Conservation (phyloP, 2,113 vertebrate genomes). For the Pangasianodon hypophthalmus region DNA sequence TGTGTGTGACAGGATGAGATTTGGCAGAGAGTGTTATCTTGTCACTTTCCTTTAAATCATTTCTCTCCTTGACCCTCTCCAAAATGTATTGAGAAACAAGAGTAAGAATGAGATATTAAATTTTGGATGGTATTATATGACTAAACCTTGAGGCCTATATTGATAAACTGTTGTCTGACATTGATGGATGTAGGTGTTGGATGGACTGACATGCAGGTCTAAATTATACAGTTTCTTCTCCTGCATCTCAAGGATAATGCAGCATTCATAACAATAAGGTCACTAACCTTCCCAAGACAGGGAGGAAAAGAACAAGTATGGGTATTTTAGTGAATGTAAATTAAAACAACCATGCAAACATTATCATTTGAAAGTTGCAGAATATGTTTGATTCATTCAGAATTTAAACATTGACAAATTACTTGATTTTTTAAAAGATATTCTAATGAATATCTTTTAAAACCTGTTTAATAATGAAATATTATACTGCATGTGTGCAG, state of each 20-base stretch:
- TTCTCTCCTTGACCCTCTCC: not conserved
- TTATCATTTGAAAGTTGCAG: not conserved
- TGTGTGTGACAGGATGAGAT: slow-evolving; percentile 8
- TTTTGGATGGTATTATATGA: slow-evolving; percentile 63
- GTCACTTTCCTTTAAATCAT: slow-evolving; percentile 42
- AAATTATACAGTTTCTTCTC: slow-evolving; percentile 73
- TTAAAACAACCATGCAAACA: not conserved
- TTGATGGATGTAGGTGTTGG: slow-evolving; percentile 76
- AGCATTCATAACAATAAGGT: slow-evolving; percentile 49
- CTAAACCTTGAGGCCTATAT: slow-evolving; percentile 68
- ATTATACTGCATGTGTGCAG: not conserved
- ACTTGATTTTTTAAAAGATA: not conserved
- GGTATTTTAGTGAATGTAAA: slow-evolving; percentile 33
- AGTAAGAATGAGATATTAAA: slow-evolving; percentile 66
- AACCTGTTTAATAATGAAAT: not conserved
- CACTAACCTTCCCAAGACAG: slow-evolving; percentile 17
- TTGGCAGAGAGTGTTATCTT: slow-evolving; percentile 36
- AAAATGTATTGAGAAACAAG: slow-evolving; percentile 63
- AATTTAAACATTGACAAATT: not conserved
- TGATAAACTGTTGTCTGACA: slow-evolving; percentile 72
- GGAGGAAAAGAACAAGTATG: not conserved
- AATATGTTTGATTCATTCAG: not conserved
- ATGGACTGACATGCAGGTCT: slow-evolving; percentile 65
- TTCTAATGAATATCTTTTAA: not conserved
- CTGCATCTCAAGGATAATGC: slow-evolving; percentile 67